Evolutionary conservation across 2,797 vertebrate genomes (phyloP).

Genomic region (Acanthopagrus latus): DNA sequence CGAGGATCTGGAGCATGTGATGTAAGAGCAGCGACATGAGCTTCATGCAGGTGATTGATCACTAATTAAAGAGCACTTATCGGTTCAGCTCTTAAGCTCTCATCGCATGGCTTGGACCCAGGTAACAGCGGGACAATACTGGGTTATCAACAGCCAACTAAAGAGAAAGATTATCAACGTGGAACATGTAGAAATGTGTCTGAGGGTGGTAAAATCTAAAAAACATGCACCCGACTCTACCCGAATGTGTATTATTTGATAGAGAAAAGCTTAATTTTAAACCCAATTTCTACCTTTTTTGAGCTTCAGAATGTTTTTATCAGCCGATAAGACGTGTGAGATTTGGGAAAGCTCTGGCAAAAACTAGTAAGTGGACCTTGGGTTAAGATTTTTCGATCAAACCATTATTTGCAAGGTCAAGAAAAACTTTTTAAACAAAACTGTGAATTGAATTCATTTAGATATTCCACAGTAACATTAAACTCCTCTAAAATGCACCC

Average conservation of each 20-base stretch:
- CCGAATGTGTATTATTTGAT: neutral
- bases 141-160: neutral
- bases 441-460: neutral
- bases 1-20: slow-evolving; percentile 38
- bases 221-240: neutral
- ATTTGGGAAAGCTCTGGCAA: neutral
- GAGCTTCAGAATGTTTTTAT: neutral
- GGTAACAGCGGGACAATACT: neutral
- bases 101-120: neutral
- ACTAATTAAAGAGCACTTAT: slow-evolving; percentile 54
- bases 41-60: slow-evolving; percentile 37
- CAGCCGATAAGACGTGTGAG: neutral
- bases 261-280: neutral
- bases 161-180: neutral
- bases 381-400: neutral
- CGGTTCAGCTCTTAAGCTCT: slow-evolving; percentile 54
- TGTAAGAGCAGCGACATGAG: slow-evolving; percentile 31
- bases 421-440: neutral
- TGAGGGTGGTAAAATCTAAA: neutral
- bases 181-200: neutral
- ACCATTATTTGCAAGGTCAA: neutral
- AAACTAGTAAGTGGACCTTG: neutral
- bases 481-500: neutral
- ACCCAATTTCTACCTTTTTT: neutral
- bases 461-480: neutral